These are phyloP conservation scores for Lithophane socia DNA, from an alignment of 2,888 invertebrate genomes.

Conservation along the genomic window DNA sequence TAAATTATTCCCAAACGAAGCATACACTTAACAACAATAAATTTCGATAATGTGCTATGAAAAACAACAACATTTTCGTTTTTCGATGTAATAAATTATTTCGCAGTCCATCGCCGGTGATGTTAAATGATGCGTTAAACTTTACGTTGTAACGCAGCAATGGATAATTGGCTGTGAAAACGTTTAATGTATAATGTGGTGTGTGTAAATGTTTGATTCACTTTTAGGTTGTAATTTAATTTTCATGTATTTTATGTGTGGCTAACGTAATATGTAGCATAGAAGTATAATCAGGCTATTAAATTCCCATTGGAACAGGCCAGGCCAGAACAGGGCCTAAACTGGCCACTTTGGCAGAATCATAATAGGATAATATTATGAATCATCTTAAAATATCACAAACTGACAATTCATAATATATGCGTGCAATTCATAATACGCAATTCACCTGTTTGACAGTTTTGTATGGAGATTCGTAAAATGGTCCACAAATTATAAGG, in stretches of 20 bases:
- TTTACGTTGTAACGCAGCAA: constrained; percentile 41
- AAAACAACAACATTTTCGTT: constrained; percentile 55
- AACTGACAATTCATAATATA: too few species aligned
- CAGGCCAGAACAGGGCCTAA: too few species aligned
- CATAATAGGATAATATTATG: too few species aligned
- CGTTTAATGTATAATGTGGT: constrained; percentile 33
- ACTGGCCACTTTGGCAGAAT: too few species aligned
- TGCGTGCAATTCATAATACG: too few species aligned
- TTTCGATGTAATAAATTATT: constrained; percentile 54
- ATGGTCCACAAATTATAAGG: too few species aligned
- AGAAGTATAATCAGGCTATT: too few species aligned
- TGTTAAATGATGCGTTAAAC: constrained; percentile 62
- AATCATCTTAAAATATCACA: too few species aligned
- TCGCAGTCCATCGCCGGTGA: constrained; percentile 54
- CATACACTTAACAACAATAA: constrained; percentile 52
- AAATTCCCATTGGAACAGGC: too few species aligned
- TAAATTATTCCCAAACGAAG: constrained; percentile 37
- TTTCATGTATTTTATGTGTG: neutral
- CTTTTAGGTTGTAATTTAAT: constrained; percentile 3
- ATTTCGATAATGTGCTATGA: constrained; percentile 50
- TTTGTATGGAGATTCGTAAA: too few species aligned
- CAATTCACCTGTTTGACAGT: too few species aligned
- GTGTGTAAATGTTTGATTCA: constrained; percentile 32
- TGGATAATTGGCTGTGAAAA: constrained; percentile 54
- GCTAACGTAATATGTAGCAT: too few species aligned